phyloP scores from a whole-genome alignment of 2,113 vertebrate genomes.

The Alces alces region DNA sequence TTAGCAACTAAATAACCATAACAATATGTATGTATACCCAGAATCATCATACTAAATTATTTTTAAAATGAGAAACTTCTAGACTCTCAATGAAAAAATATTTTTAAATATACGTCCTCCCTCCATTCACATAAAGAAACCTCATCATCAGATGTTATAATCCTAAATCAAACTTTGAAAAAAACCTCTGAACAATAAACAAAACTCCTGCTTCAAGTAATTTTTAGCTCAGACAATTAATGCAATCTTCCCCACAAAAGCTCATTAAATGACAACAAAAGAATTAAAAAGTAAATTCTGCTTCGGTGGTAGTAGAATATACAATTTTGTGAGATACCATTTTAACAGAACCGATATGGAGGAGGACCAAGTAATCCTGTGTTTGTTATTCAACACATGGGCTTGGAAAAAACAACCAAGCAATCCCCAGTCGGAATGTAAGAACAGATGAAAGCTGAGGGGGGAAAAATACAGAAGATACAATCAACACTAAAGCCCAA shows the following conservation, averaged over 20 bases:
- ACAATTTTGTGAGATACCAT: not conserved
- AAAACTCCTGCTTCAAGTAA: not conserved
- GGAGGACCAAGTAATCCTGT: not conserved
- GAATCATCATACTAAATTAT: not conserved
- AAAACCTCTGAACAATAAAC: not conserved
- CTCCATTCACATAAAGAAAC: not conserved
- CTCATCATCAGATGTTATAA: not conserved
- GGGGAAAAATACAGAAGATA: not conserved
- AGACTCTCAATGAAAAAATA: not conserved
- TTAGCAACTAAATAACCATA: not conserved
- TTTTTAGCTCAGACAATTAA: not conserved
- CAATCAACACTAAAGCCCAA: not conserved
- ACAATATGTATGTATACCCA: not conserved
- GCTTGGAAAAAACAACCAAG: not conserved
- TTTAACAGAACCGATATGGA: not conserved
- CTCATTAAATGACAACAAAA: not conserved
- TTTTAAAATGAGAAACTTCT: not conserved
- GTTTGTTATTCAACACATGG: not conserved
- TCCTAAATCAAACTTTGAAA: not conserved
- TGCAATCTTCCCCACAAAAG: not conserved
- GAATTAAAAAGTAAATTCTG: not conserved
- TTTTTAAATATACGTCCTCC: not conserved
- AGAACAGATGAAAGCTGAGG: not conserved
- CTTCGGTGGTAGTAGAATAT: not conserved
- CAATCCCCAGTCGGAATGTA: not conserved